Base-by-base conservation (phyloP, 2,888 invertebrate species). In the Alsophila aescularia region DNA sequence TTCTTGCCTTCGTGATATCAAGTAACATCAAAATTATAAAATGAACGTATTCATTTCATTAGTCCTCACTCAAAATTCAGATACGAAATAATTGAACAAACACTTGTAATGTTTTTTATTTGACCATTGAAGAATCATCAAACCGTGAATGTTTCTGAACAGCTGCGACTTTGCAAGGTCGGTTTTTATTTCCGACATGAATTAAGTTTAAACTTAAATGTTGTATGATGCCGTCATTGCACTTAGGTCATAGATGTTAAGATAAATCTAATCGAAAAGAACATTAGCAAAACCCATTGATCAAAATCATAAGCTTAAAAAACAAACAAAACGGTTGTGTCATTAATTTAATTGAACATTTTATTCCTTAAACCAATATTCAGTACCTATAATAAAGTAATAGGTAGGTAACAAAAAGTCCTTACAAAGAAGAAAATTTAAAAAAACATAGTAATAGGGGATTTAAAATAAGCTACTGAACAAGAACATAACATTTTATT, bases 101-200 rank as follows among this genome's bases (percentile, higher is more conserved):
- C 39, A 45, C 34, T 47, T 31, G 27, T 50, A 31, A 42, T 41
- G 27, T 58, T 36, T 51, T 58, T 51, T 52, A 16, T 44, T 32
- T 54, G 52, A 52, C 10, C 21, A 52, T 47, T 54, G 54, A 45
- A 53, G 36, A 54, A 32, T 47, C 59, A 54, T 40, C 60, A 37
- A 51, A 66, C 58, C 63, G 49, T 66, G 53, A 59, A 61, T 42
- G 51, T 56, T 49, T 40, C 39, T 53, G 41, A 43, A 51, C 48
- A 31, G 62, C 64, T 70, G 70, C 70, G 69, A 63, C 64, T 60
- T 55, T 49, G 67, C 81, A 83, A 84, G 82, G 83, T 67, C 72
- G 54, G 57, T 56, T 64, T 69, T 69, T 67, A 66, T 70, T 78
- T 77, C 73, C 70, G 76, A 68, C 59, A 64, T 69, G 62, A 69